Evolutionary conservation across 2,113 vertebrate species (phyloP).

Genomic region (Alexandromys fortis): DNA sequence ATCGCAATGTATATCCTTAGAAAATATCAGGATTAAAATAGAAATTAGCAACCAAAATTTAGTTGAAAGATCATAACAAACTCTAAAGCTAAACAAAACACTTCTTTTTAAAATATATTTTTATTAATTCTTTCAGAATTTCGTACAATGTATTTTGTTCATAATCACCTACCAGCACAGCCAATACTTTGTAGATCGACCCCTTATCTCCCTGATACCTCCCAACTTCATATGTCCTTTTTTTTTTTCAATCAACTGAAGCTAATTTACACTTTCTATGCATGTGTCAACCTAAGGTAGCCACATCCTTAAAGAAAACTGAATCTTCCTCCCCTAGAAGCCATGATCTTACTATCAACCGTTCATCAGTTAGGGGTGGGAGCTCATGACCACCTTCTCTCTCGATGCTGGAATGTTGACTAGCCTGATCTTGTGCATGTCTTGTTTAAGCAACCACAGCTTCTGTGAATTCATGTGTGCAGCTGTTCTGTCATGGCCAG

Average conservation of each 20-base stretch:
- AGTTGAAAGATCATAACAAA: background rate
- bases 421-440: background rate
- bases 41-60: background rate
- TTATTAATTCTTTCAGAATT: background rate
- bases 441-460: background rate
- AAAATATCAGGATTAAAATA: background rate
- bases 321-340: background rate
- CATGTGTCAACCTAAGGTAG: too few relatives aligned
- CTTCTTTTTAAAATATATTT: background rate
- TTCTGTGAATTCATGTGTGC: background rate
- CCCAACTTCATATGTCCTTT: background rate
- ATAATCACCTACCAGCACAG: background rate
- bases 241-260: background rate
- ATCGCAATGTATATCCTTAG: background rate
- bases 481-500: background rate
- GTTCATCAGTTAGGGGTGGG: background rate
- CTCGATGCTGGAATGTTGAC: too few relatives aligned
- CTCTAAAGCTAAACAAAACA: background rate
- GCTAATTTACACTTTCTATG: background rate
- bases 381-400: background rate
- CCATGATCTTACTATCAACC: too few relatives aligned
- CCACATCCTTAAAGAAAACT: background rate
- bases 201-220: background rate
- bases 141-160: background rate
- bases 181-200: background rate